Percentiles rank a stretch among this genome's conserved stretches.
These are phyloP conservation scores for Noctua comes DNA, from an alignment of 2,888 invertebrate species.

Conservation along the genomic window DNA sequence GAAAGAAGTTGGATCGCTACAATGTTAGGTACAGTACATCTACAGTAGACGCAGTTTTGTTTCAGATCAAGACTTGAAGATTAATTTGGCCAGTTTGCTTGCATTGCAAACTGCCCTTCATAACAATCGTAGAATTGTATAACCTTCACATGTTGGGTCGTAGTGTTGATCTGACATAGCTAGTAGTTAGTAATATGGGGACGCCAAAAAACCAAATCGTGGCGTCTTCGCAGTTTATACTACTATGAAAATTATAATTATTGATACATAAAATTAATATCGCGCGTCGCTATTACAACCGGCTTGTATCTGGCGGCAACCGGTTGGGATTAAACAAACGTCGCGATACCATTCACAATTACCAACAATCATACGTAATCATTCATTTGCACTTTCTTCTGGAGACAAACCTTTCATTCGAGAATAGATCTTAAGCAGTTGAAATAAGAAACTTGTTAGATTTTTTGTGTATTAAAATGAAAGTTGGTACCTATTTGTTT, in stretches of 20 bases:
- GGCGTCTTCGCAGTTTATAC: neutral
- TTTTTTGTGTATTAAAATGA: neutral
- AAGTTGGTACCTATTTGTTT: neutral
- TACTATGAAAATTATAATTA: neutral
- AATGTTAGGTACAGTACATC: neutral
- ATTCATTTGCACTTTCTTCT: neutral
- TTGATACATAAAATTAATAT: constrained; percentile 7
- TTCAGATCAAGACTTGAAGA: neutral
- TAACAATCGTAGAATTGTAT: neutral
- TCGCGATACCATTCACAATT: constrained; percentile 35
- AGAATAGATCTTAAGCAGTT: constrained; percentile 7
- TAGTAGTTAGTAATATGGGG: neutral
- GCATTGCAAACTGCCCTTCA: neutral
- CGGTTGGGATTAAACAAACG: constrained; percentile 35
- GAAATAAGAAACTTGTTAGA: neutral
- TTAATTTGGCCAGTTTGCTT: neutral
- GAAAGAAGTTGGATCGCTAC: neutral
- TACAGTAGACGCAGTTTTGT: neutral
- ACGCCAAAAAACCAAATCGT: neutral
- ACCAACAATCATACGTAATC: constrained; percentile 25
- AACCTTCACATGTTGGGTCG: neutral
- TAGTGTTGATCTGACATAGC: neutral
- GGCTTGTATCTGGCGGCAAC: constrained; percentile 30
- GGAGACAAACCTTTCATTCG: neutral
- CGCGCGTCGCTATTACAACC: constrained; percentile 24